phyloP scores from a whole-genome alignment of 2,113 vertebrate species.

The Parotia lawesii region DNA sequence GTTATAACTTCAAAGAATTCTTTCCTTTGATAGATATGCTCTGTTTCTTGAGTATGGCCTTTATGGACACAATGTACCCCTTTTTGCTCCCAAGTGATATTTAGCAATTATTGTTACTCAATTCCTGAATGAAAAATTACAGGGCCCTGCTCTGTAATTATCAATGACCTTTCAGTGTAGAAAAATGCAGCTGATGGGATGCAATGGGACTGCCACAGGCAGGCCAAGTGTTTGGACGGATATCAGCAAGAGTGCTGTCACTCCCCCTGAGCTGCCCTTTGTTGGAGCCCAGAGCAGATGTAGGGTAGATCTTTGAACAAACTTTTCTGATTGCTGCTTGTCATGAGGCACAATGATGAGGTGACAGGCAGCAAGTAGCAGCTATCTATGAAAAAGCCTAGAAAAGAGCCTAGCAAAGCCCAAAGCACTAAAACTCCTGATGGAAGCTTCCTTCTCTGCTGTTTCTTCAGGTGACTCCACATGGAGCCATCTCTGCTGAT shows the following conservation, averaged over 20 bases:
- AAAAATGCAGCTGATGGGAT: background rate
- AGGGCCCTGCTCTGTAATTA: conserved; percentile 30
- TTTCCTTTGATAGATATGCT: background rate
- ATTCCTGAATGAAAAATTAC: conserved; percentile 44
- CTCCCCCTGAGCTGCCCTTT: background rate
- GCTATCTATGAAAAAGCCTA: background rate
- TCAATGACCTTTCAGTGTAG: conserved; percentile 37
- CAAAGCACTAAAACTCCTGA: background rate
- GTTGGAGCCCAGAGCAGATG: background rate
- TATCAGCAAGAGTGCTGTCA: background rate
- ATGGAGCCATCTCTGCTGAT: background rate
- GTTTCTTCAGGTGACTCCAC: background rate
- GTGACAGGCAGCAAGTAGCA: background rate
- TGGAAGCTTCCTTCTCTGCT: background rate
- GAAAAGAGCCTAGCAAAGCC: background rate
- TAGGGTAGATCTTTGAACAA: background rate
- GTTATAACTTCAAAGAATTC: background rate
- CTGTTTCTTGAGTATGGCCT: background rate
- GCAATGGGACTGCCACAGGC: background rate
- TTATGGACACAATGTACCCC: background rate
- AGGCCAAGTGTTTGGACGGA: background rate
- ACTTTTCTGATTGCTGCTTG: background rate
- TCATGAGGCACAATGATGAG: background rate
- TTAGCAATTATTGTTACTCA: conserved; percentile 38
- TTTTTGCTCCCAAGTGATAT: background rate